phyloP scores from a whole-genome alignment of 2,797 vertebrate genomes.

The Melanogrammus aeglefinus region DNA sequence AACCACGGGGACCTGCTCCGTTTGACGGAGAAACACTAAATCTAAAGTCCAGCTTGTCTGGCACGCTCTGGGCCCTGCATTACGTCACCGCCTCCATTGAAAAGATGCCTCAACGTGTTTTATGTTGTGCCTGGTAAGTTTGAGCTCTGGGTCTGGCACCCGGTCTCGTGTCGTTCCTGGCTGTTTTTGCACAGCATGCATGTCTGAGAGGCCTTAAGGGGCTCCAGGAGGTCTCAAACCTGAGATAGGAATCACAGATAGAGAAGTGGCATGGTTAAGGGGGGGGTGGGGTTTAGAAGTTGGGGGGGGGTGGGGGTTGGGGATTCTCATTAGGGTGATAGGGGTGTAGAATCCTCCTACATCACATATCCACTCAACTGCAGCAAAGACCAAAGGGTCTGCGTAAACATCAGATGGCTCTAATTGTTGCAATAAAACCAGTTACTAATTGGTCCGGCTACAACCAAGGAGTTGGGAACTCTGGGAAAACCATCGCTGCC shows the following conservation, averaged over 20 bases:
- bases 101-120: slow-evolving; percentile 43
- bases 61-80: slow-evolving; percentile 28
- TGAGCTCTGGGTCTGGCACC: slow-evolving; percentile 42
- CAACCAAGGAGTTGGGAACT: slow-evolving; percentile 30
- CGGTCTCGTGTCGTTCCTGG: slow-evolving; percentile 55
- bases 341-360: not conserved
- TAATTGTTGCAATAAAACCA: not conserved
- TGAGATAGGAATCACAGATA: slow-evolving; percentile 33
- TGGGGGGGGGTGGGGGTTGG: not conserved
- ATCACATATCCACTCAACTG: slow-evolving; percentile 29
- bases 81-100: slow-evolving; percentile 43
- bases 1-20: slow-evolving; percentile 34
- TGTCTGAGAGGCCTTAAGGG: slow-evolving; percentile 35
- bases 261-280: not conserved
- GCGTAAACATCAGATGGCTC: slow-evolving; percentile 32
- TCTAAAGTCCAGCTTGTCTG: slow-evolving; percentile 52
- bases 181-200: slow-evolving; percentile 33
- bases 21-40: slow-evolving; percentile 48
- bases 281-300: not conserved
- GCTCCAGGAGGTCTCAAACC: slow-evolving; percentile 43
- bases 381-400: slow-evolving; percentile 27
- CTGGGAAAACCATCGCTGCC: slow-evolving; percentile 20
- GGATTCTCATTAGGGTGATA: not conserved
- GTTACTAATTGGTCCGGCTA: slow-evolving; percentile 41
- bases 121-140: slow-evolving; percentile 45